These are phyloP conservation scores for Zosterops japonicus DNA, from an alignment of 2,113 vertebrate genomes.

Conservation along the genomic window DNA sequence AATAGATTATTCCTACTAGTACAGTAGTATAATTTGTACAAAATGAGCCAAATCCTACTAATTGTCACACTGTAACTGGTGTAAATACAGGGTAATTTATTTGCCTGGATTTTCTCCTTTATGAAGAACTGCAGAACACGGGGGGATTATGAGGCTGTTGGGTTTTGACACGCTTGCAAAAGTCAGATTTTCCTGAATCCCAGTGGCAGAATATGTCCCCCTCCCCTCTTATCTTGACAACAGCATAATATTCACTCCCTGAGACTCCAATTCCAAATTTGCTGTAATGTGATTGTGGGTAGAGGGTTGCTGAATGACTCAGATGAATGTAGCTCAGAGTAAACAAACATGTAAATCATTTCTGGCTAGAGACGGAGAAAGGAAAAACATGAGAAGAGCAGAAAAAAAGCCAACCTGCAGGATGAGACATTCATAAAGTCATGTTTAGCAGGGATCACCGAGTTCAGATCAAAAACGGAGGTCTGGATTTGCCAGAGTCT, in stretches of 20 bases:
- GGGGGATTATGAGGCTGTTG: background rate
- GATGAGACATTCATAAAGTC: background rate
- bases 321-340: slow-evolving; percentile 66
- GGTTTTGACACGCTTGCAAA: background rate
- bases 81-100: slow-evolving; percentile 37
- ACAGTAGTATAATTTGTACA: slow-evolving; percentile 17
- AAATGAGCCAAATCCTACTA: slow-evolving; percentile 38
- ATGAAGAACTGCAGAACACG: background rate
- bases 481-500: background rate
- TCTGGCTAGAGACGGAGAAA: background rate
- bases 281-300: slow-evolving; percentile 47
- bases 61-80: slow-evolving; percentile 11
- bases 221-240: background rate
- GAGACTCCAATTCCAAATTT: slow-evolving; percentile 32
- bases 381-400: background rate
- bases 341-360: slow-evolving; percentile 72
- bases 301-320: slow-evolving; percentile 67
- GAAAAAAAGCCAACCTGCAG: background rate
- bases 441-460: background rate
- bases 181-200: background rate
- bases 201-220: background rate
- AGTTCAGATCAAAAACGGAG: background rate
- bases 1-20: slow-evolving; percentile 53
- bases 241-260: background rate
- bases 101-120: background rate